Evolutionary conservation across 2,797 vertebrate species (phyloP).

Genomic region (Sebastes nivosus): DNA sequence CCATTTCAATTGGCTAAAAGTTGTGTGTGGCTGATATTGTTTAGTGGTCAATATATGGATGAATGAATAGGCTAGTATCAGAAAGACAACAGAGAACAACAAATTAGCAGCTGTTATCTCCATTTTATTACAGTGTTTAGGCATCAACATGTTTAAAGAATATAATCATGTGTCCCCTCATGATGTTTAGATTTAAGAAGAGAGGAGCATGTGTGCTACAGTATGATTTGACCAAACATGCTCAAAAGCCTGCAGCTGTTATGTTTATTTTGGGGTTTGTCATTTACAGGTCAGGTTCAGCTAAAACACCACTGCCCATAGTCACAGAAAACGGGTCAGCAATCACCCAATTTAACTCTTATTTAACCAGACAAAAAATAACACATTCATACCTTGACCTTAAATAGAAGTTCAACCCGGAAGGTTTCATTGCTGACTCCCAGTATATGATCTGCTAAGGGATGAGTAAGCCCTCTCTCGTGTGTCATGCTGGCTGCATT

Average conservation of each 20-base stretch:
- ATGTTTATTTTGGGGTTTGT: slow-evolving; percentile 62
- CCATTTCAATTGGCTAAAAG: slow-evolving; percentile 9
- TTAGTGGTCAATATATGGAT: background rate
- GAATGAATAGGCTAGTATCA: background rate
- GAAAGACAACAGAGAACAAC: background rate
- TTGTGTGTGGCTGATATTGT: slow-evolving; percentile 18
- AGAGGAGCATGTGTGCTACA: background rate
- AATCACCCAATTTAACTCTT: slow-evolving; percentile 20
- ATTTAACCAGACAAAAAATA: background rate
- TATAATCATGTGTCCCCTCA: background rate
- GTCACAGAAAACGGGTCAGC: slow-evolving; percentile 63
- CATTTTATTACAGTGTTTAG: background rate
- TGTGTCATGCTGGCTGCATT: slow-evolving; percentile 9
- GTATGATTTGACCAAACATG: slow-evolving; percentile 19
- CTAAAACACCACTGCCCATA: slow-evolving; percentile 56
- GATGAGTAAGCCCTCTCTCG: slow-evolving; percentile 24
- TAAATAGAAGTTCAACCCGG: background rate
- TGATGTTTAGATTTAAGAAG: background rate
- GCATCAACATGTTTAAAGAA: background rate
- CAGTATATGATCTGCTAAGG: slow-evolving; percentile 8
- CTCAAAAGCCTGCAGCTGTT: slow-evolving; percentile 52
- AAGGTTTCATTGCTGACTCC: background rate
- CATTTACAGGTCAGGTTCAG: slow-evolving; percentile 67
- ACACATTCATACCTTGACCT: slow-evolving; percentile 8
- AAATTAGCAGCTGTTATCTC: background rate